These are phyloP conservation scores for Gallinago paraguaiae DNA, from an alignment of 2,113 vertebrate genomes.

Conservation along the genomic window DNA sequence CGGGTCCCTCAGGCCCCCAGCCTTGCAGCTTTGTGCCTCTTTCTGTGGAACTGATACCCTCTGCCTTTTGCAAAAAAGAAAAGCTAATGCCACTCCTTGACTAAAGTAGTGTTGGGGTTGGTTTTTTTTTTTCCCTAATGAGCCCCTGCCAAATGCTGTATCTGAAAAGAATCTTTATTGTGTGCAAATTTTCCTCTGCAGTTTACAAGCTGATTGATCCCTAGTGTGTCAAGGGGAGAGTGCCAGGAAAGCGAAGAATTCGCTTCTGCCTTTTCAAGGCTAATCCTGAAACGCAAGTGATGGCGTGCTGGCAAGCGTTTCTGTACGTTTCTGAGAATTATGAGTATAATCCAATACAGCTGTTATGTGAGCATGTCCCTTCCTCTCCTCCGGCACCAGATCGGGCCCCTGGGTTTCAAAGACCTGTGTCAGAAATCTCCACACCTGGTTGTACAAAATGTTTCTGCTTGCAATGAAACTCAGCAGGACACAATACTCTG, in stretches of 20 bases:
- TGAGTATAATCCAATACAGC: constrained; percentile 12
- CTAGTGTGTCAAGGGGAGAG: constrained; percentile 11
- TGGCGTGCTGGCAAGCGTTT: background rate
- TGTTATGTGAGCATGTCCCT: background rate
- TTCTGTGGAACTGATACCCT: background rate
- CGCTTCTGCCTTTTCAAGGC: background rate
- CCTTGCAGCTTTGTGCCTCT: background rate
- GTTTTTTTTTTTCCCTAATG: background rate
- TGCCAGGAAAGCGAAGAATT: constrained; percentile 44
- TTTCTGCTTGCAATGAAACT: background rate
- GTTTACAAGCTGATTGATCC: constrained; percentile 12
- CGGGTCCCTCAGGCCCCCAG: background rate
- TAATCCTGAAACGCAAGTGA: background rate
- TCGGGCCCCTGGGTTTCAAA: background rate
- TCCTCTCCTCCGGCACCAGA: background rate
- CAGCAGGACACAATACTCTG: background rate
- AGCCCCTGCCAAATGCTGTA: background rate
- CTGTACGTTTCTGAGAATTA: background rate
- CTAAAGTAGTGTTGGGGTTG: background rate
- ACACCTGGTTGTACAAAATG: background rate
- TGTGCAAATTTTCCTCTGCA: background rate
- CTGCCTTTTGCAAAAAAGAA: background rate
- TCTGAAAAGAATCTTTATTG: constrained; percentile 30
- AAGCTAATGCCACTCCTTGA: background rate
- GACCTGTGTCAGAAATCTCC: background rate